Evolutionary conservation across 2,797 vertebrate species (phyloP).

Genomic region (Smutsia temminckii): DNA sequence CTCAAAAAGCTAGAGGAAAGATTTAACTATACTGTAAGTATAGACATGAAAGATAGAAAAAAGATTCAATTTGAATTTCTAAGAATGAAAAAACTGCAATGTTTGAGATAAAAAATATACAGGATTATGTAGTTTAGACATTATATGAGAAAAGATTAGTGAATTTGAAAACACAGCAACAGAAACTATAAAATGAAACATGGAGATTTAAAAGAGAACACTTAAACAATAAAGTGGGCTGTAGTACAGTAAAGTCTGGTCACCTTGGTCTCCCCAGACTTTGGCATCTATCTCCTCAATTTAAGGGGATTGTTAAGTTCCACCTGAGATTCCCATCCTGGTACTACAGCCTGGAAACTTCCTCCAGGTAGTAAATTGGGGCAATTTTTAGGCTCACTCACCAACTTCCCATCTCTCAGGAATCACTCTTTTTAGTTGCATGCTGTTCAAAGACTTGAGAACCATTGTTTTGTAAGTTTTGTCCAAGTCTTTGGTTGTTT

Average conservation of each 20-base stretch:
- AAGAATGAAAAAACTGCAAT: not conserved
- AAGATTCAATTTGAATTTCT: not conserved
- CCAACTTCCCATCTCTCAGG: not conserved
- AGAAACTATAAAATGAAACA: constrained; percentile 1
- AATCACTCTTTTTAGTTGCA: not conserved
- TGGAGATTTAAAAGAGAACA: not conserved
- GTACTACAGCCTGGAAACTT: not conserved
- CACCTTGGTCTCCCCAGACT: not conserved
- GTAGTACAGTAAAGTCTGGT: not conserved
- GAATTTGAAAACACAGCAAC: not conserved
- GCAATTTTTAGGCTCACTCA: not conserved
- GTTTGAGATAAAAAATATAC: not conserved
- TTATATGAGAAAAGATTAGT: not conserved
- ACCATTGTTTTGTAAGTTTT: not conserved
- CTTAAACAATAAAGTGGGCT: not conserved
- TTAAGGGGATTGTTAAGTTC: not conserved
- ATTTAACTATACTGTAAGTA: not conserved
- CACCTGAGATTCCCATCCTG: not conserved
- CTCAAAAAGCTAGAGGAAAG: not conserved
- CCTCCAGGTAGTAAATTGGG: not conserved
- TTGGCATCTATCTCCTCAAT: not conserved
- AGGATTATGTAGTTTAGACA: not conserved
- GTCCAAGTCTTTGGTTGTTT: constrained; percentile 8
- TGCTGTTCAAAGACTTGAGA: not conserved
- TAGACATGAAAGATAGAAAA: not conserved